These are phyloP conservation scores for Cryptoblepharus egeriae DNA, from an alignment of 2,797 vertebrate species.

Conservation along the genomic window DNA sequence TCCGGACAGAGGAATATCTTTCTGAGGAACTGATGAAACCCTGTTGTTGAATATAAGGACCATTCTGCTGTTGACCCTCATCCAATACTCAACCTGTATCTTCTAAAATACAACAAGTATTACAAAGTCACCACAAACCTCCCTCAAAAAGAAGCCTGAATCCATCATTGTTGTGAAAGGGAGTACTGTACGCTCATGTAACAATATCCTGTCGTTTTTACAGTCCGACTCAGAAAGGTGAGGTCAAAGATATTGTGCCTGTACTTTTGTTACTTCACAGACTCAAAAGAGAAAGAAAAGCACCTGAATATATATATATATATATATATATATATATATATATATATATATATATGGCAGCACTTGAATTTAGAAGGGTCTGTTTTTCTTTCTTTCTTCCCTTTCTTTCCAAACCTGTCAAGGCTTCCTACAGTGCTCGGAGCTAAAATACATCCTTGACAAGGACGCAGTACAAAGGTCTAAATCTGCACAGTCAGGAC, in stretches of 20 bases:
- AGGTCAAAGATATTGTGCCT: constrained; percentile 12
- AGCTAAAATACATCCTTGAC: constrained; percentile 31
- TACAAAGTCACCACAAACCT: no score
- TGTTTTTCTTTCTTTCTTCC: not conserved
- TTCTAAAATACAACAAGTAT: no score
- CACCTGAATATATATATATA: not conserved
- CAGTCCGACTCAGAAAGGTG: not conserved
- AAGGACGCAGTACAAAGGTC: constrained; percentile 37
- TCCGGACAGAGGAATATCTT: no score
- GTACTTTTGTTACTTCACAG: not conserved
- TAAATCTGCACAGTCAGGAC: constrained; percentile 35
- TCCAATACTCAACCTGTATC: no score
- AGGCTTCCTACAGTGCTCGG: constrained; percentile 23
- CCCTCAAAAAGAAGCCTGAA: no score
- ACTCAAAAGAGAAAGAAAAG: not conserved
- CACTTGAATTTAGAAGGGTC: not conserved
- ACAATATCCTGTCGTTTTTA: not conserved
- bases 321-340: no score
- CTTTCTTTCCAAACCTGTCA: constrained; percentile 22
- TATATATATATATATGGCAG: not conserved
- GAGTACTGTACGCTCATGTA: no score
- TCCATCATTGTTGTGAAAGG: no score
- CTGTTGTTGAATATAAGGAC: no score
- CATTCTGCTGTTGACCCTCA: no score
- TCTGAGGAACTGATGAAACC: no score